These are phyloP conservation scores for Andricus quercusramuli DNA, from an alignment of 2,888 invertebrate species.

Conservation along the genomic window DNA sequence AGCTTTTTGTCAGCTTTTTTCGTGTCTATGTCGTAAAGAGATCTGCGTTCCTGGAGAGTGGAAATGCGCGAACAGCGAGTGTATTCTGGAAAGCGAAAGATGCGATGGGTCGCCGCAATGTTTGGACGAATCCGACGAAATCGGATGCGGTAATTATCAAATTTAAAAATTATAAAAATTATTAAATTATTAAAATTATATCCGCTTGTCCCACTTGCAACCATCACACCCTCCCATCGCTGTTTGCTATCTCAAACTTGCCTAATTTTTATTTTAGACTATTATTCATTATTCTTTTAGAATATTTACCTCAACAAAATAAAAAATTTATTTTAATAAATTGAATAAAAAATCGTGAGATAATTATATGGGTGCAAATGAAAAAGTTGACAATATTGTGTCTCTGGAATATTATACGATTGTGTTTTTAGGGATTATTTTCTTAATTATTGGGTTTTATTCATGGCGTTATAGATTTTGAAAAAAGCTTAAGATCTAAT, in stretches of 20 bases:
- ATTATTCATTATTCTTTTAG: background rate
- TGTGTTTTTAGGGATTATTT: too few relatives aligned
- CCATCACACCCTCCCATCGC: background rate
- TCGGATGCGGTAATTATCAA: constrained; percentile 75
- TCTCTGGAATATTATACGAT: too few relatives aligned
- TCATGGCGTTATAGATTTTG: too few relatives aligned
- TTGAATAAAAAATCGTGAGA: too few relatives aligned
- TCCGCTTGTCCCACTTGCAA: constrained; percentile 29
- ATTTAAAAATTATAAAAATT: constrained; percentile 15
- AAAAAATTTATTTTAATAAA: too few relatives aligned
- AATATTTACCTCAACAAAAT: too few relatives aligned
- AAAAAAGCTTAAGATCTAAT: too few relatives aligned
- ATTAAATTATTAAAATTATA: constrained; percentile 36
- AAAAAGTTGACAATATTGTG: too few relatives aligned
- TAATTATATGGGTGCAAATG: too few relatives aligned
- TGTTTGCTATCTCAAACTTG: background rate
- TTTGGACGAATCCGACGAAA: constrained; percentile 80
- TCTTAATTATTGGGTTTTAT: too few relatives aligned
- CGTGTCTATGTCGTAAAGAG: constrained; percentile 68
- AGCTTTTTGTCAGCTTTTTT: constrained; percentile 66
- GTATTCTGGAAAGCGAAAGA: constrained; percentile 80
- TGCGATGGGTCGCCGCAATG: constrained; percentile 81
- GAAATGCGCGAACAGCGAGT: constrained; percentile 82
- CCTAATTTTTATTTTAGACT: background rate
- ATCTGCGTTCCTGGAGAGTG: constrained; percentile 72